Base-by-base conservation (phyloP, 2,888 invertebrate genomes). In the Hirtodrosophila alboralis region DNA sequence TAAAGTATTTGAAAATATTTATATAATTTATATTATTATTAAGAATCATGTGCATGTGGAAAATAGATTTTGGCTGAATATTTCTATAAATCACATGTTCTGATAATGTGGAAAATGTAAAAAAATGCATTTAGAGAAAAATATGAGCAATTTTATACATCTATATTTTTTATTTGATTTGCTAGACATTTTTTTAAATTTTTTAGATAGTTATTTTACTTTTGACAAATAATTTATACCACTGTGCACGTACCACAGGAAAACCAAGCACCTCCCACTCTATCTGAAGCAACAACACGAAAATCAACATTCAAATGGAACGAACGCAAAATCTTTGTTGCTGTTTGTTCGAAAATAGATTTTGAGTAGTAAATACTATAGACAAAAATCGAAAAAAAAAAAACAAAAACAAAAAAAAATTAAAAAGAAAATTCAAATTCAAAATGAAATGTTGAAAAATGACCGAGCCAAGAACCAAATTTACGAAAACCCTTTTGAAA, bases 351-450 rank as follows among this genome's bases (percentile, higher is more conserved):
- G 74, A 87, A 87, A 87, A 87, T 87, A 87, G 86, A 87, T 78
- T 60, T 87, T 87, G 87, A 86, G 85, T 86, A 87, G 87, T 80
- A 87, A 81, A 86, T 85, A 85, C 85, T 83, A 83, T 83, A 83
- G 79, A 52, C 60, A 72, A 53, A 81, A 67, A 74, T 84, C 74
- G 68, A 75, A 81, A 75, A 64, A 38, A 62, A 40, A 59, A 61
- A 34, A 56, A 43, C 7, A 65, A 27, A 52, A 41, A 36, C 47
- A 33, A 48, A 23, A 7, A 5, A 51, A 41, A 61, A 51, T 34
- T 43, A 56, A 64, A 53, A 37, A 37, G 16, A 60, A 72, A 73
- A 59, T 60, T 23, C 43, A 45, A 63, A 23, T 23, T 23, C 43
- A 45, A 63, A 23, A 7, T 23, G 23, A 23, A 72, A 67, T 78